Evolutionary conservation across 92 coral and sea anemone genomes (phyloP), one percentile per base, ranked within the genome.

Genomic region (Anthopleura xanthogrammica): DNA sequence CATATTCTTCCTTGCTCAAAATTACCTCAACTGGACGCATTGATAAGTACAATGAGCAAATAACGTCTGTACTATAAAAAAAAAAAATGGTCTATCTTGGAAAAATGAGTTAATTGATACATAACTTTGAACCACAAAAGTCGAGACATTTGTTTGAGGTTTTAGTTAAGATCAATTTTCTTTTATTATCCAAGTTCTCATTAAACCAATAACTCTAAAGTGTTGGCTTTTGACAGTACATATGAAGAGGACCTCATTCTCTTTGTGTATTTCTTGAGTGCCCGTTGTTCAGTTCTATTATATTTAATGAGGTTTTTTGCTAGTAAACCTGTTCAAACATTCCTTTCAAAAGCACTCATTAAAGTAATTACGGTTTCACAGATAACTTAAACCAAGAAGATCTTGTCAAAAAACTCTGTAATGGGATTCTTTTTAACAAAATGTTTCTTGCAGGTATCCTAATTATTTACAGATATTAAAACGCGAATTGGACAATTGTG

Each of bases 261-360:
- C 36, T n/a, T 68, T 68, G 74, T 68, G 72, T 7, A 12, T 12
- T 22, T n/a, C 12, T 65, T 65, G 43, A 68, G 43, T 29, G 74
- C 20, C 16, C 42, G 74, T 68, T 68, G 17, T 29, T 68, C 74
- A 68, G 29, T 68, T 68, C 36, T 9, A 68, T 68, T 68, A 24
- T 24, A 3, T 46, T 29, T 68, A 68, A 68, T 68, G 74, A 68
- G 74, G 41, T 24, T 68, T 68, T 12, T 68, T 68, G 74, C 74
- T 13, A 29, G 41, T 68, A 68, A 68, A 68, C 74, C 74, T 68
- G 74, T 23, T 68, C 74, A 68, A 68, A 68, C 74, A 68, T 68
- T 36, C 42, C 43, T 68, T 23, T 68, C 74, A 68, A 29, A 10
- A 19, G 12, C 19, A 22, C 42, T 36, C 6, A 68, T 68, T 68